Base-by-base conservation (phyloP, 1,140 invertebrate species). In the Eubasilissa regina region DNA sequence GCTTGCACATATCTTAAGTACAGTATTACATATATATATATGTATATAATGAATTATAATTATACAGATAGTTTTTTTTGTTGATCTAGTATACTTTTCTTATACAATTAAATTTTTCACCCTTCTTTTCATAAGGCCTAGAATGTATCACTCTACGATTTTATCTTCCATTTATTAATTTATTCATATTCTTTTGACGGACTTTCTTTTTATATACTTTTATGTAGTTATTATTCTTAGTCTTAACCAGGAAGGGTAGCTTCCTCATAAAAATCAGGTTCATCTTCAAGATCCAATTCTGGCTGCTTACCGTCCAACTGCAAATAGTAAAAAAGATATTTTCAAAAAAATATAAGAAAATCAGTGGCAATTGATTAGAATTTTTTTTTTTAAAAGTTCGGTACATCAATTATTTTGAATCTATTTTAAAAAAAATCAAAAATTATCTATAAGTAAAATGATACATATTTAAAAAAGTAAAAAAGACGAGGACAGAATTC, bases 201-300 rank as follows among this genome's bases (percentile, higher is more conserved):
- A 35, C 3, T 51, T 51, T 51, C 11, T 3, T 51, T 15, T 15
- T 3, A 51, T 51, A 51, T 3, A 51, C 1, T 3, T 13, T 51
- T 51, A 13, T 51, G 12, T 48, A 48, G 47, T 51, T 13, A 51
- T 3, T 51, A 51, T 51, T 51, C n/a, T 11, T 3, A 51, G 1
- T 13, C 79, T 89, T 92, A 95, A 83, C 93, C 94, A 81, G 96
- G 95, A 87, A 96, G 87, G 55, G 93, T 93, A 75, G 95, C 94
- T 89, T 96, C 94, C 83, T 93, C 94, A 86, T 97, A 98, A 89
- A 97, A 97, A 87, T 97, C 96, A n/a, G 95, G 95, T 87, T 97
- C 96, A 85, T 96, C 95, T 82, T 97, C 94, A 78, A 89, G 88
- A 77, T 90, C 93, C 75, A 92, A 90, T 81, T 95, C 93, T 77